Base-by-base conservation (phyloP, 2,113 vertebrate species). In the Serinus canaria region DNA sequence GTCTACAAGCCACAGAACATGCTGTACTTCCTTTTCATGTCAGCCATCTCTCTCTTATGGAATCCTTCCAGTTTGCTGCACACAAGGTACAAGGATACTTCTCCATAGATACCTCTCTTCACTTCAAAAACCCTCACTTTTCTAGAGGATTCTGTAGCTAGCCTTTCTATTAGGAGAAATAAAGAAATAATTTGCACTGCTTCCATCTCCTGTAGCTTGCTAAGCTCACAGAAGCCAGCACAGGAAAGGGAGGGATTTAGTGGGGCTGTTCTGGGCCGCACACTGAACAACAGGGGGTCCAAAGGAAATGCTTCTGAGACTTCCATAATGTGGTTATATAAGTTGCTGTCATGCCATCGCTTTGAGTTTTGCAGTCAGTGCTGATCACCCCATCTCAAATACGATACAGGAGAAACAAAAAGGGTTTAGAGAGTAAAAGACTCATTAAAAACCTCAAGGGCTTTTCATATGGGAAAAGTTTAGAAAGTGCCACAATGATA, bases 1-100 rank as follows among this genome's bases (percentile, higher is more conserved):
- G 94, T 97, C 96, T 97, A 97, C 97, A 96, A 97, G 96, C 90
- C 94, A 97, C 92, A 96, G 95, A 96, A 97, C 97, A 97, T 96
- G 93, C 96, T 98, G 97, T 97, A 97, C 97, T 97, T 98, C 95
- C 94, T 95, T 97, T 93, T 94, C 84, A 87, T 97, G 97, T 94
- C 94, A 97, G 72, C 76, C 94, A 96, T 95, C 89, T 73, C 81
- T 94, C 95, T 97, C 97, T 98, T 95, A 95, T 84, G 95, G 94
- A 96, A 87, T 91, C 92, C 72, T 90, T 96, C 95, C 96, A 96
- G 94, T 94, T 96, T 75, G 95, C 87, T 87, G 73, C 64, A 78
- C 30, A 88, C 78, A 91, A 97, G 95, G 96, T 97, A 97, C 91
- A 87, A 77, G 87, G 93, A 90, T 84, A 44, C 46, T 94, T 94